phyloP scores from a whole-genome alignment of 64 coral and sea anemone species.

The Dendrophyllia cribrosa region DNA sequence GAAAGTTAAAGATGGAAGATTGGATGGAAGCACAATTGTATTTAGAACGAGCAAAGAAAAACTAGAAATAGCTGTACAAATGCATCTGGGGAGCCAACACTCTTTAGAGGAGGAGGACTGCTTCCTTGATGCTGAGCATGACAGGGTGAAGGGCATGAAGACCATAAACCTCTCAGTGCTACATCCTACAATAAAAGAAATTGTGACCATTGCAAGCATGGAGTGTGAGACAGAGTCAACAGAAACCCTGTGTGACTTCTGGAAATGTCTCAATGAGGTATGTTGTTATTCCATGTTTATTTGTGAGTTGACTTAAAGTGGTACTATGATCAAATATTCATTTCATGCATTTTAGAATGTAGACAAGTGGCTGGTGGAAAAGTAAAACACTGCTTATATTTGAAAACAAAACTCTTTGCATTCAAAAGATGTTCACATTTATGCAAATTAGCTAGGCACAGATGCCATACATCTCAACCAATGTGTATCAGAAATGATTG shows the following conservation, averaged over 20 bases:
- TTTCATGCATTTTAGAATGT: background rate
- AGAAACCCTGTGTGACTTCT: constrained; percentile 50
- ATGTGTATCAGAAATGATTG: too few relatives aligned
- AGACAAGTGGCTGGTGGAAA: background rate
- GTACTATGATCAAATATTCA: too few relatives aligned
- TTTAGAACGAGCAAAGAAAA: constrained; percentile 30
- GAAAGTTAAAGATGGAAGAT: background rate
- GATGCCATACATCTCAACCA: too few relatives aligned
- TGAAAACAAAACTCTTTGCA: background rate
- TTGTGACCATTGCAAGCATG: constrained; percentile 55
- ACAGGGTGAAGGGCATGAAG: constrained; percentile 28
- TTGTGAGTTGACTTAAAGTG: too few relatives aligned
- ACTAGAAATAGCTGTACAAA: constrained; percentile 10
- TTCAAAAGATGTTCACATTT: too few relatives aligned
- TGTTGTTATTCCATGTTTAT: background rate
- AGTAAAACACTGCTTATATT: background rate
- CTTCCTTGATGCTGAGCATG: constrained; percentile 60
- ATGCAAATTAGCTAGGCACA: too few relatives aligned
- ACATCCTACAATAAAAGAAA: constrained; percentile 66
- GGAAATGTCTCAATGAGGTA: constrained; percentile 40
- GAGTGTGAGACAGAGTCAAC: constrained; percentile 46
- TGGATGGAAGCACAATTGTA: constrained; percentile 17
- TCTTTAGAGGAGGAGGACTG: constrained; percentile 37
- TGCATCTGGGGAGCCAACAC: background rate
- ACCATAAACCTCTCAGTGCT: constrained; percentile 49